Conservation (phyloP, 92 coral and sea anemone genomes). For the Meandrina meandrites region DNA sequence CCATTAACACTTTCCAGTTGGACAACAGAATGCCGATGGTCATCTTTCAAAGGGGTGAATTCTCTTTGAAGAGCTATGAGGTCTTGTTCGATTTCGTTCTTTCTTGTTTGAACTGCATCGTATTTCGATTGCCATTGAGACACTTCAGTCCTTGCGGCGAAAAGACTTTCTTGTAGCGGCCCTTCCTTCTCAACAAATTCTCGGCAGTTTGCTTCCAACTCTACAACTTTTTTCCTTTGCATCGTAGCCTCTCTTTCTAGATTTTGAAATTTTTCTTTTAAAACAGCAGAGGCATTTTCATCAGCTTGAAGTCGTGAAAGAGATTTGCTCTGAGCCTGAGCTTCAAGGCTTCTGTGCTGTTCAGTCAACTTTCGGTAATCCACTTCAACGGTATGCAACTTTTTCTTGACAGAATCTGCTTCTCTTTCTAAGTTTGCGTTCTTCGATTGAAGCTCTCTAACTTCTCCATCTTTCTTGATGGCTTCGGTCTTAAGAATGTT, state of each 20-base stretch:
- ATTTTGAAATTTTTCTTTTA: constrained; percentile 35
- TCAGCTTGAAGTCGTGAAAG: constrained; percentile 11
- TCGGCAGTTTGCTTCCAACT: constrained; percentile 55
- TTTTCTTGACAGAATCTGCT: constrained; percentile 32
- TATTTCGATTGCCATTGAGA: constrained; percentile 73
- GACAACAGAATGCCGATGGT: constrained; percentile 45
- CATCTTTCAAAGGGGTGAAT: constrained; percentile 68
- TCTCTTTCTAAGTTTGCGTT: constrained; percentile 55
- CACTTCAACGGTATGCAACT: constrained; percentile 39
- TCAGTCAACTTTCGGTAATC: constrained; percentile 48
- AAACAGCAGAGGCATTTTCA: constrained; percentile 30
- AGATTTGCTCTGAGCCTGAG: constrained; percentile 43
- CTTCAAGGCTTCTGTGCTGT: constrained; percentile 22
- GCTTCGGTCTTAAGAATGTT: constrained; percentile 53
- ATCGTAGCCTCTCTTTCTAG: constrained; percentile 61
- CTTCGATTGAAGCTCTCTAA: constrained; percentile 45
- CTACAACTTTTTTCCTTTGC: constrained; percentile 48
- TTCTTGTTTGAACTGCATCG: constrained; percentile 52
- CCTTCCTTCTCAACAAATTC: constrained; percentile 65
- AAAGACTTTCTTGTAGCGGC: constrained; percentile 58
- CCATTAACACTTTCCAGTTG: constrained; percentile 59
- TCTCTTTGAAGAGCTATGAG: constrained; percentile 64
- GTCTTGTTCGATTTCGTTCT: constrained; percentile 74
- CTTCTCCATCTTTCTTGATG: constrained; percentile 61
- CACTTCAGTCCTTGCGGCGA: constrained; percentile 53